Base-by-base conservation (phyloP, 2,113 vertebrate species). In the Pelobates fuscus region DNA sequence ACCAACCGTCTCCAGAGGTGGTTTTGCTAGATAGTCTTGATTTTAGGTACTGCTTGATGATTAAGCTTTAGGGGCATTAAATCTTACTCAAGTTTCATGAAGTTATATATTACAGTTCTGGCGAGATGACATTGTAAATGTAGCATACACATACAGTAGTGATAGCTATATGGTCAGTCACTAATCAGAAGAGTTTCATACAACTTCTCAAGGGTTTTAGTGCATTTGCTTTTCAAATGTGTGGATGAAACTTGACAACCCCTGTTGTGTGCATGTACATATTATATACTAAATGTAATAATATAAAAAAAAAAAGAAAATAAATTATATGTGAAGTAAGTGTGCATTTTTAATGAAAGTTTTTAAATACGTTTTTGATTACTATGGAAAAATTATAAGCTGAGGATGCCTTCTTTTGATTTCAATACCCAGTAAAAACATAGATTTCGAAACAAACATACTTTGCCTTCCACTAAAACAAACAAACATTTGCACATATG, bases 61-160 rank as follows among this genome's bases (percentile, higher is more conserved):
- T 61, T 30, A 26, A n/a, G 15, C 60, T 63, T 18, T 32, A 8
- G 6, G 27, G 60, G n/a, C 5, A 32, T 63, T 63, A 63, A 61
- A 61, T 61, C 20, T 58, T 58, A 23, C 23, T 21, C 14, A 15
- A 24, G 18, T 61, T 61, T 61, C 59, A 29, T 18, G 26, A 29
- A 61, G 58, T 17, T 61, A 61, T 61, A 61, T n/a, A 25, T 18
- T 30, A 27, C 27, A 29, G 59, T 18, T 5, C 59, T 61, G 15
- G 18, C 18, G 26, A 61, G 26, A 61, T 61, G 59, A 61, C 18
- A 29, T 26, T 61, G 26, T 61, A n/a, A 61, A 61, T 61, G 27
- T 61, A 61, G 25, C 59, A 29, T 29, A 61, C 17, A 29, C 8
- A 29, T n/a, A 25, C 21, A 5, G 24, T 41, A 18, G 15, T 49